Evolutionary conservation across 2,113 vertebrate species (phyloP), one percentile per base, ranked within the genome.

Genomic region (Takifugu flavidus): DNA sequence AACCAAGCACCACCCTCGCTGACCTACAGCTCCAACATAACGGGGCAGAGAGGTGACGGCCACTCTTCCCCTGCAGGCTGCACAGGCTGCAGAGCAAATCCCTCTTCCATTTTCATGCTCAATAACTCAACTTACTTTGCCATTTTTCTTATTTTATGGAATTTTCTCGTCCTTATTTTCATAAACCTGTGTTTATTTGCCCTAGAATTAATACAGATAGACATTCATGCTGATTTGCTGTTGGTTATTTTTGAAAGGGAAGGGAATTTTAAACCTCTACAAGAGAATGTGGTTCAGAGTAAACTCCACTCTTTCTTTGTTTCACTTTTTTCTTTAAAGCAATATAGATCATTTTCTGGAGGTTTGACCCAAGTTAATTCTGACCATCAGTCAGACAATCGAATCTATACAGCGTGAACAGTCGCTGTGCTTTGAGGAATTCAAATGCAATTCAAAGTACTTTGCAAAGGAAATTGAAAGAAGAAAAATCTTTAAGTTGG

Each of bases 21-120:
- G 44, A 59, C 70, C 53, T n/a, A 31, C 55, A 6, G 28, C 61
- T 73, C 45, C 45, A 13, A 43, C 47, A 6, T 28, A 27, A 53
- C 39, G 1, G 25, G 49, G 57, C 66, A 34, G 34, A 27, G 51
- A 65, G 70, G 62, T 66, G 78, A 75, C 72, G 78, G 74, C 54
- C 68, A 56, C 53, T 49, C 58, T 71, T 64, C 47, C 74, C 59
- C 72, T 70, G 65, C 58, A 69, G 80, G 53, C 69, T 65, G 61
- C 49, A 20, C 20, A 20, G 20, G 20, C 20, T 20, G 20, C 20
- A 20, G 20, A 20, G 20, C 20, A 70, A 75, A 78, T 67, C 67
- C 57, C 56, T 31, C 63, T 71, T 77, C 56, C 72, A 70, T 80
- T 71, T 71, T 49, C 31, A 72, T 68, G 50, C 59, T 20, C 60